phyloP scores from a whole-genome alignment of 1,140 invertebrate species.

The Zaprionus nigranus region DNA sequence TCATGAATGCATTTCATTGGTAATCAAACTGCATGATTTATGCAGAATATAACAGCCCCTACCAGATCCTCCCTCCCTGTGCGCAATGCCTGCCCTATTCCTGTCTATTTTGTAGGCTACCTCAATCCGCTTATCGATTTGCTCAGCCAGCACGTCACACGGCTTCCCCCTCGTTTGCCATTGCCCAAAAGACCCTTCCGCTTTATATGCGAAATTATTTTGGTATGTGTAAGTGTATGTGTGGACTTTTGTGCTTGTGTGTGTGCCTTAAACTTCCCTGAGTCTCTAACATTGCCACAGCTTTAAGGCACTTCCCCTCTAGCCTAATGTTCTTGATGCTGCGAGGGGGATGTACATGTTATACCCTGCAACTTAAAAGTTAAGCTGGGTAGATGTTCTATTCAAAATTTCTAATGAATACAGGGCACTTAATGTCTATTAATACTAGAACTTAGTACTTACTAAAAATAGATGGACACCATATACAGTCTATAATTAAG shows the following conservation, averaged over 20 bases:
- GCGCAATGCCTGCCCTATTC: background rate
- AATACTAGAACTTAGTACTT: background rate
- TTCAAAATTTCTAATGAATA: background rate
- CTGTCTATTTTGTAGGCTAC: constrained; percentile 17
- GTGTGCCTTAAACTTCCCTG: constrained; percentile 24
- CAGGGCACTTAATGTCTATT: background rate
- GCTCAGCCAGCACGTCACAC: constrained; percentile 57
- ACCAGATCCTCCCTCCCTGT: background rate
- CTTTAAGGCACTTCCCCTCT: constrained; percentile 49
- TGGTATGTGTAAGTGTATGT: background rate
- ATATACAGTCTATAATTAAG: background rate
- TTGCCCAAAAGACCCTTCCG: background rate
- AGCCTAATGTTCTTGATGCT: background rate
- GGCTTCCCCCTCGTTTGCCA: constrained; percentile 8
- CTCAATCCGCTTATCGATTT: constrained; percentile 64
- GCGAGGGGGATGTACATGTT: constrained; percentile 46
- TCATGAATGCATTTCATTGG: constrained; percentile 56
- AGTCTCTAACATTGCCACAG: constrained; percentile 12
- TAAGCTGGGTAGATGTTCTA: background rate
- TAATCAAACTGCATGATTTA: constrained; percentile 72
- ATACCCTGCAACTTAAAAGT: constrained; percentile 12
- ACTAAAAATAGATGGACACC: background rate
- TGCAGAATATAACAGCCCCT: constrained; percentile 43
- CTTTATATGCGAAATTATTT: constrained; percentile 1
- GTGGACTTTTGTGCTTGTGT: constrained; percentile 13